Base-by-base conservation (phyloP, 2,113 vertebrate genomes). In the Piaya cayana region DNA sequence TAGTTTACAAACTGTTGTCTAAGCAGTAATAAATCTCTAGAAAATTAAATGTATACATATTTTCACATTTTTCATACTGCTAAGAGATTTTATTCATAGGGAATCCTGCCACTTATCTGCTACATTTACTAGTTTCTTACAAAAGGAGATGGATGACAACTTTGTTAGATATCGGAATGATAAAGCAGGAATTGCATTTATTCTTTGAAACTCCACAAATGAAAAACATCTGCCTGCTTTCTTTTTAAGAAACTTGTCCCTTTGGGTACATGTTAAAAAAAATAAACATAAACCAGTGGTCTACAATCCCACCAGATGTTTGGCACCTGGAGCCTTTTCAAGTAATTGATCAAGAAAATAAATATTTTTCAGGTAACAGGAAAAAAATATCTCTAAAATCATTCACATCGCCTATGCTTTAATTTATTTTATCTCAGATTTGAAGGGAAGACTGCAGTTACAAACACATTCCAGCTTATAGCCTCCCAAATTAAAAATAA, bases 281-380 rank as follows among this genome's bases (percentile, higher is more conserved):
- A 36, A 95, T 64, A 89, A 95, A 93, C 89, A 92, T 79, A 96
- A 95, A 92, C 72, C 52, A 97, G 91, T 34, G 53, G 67, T 78
- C 94, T 72, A 36, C 53, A 93, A 92, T 90, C 96, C 90, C 71
- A 94, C 91, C 97, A 98, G 97, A 97, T 97, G 97, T 95, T 97
- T 93, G 92, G 91, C 96, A 97, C 97, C 94, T 97, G 92, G 37
- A 67, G 90, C 25, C 86, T 88, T 97, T 91, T 49, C 95, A 71
- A 96, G 91, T 78, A 97, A 97, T 89, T 90, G 87, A 96, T 93
- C 82, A 95, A 90, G 89, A 94, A 92, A 88, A 74, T 45, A 88
- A 67, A 6, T 92, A 50, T 88, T 83, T 94, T 86, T 69, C 72
- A 83, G 78, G 83, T 94, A 94, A 65, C 56, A 87, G 53, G 70